Conservation (phyloP, 2,113 vertebrate species). For the Scortum barcoo region DNA sequence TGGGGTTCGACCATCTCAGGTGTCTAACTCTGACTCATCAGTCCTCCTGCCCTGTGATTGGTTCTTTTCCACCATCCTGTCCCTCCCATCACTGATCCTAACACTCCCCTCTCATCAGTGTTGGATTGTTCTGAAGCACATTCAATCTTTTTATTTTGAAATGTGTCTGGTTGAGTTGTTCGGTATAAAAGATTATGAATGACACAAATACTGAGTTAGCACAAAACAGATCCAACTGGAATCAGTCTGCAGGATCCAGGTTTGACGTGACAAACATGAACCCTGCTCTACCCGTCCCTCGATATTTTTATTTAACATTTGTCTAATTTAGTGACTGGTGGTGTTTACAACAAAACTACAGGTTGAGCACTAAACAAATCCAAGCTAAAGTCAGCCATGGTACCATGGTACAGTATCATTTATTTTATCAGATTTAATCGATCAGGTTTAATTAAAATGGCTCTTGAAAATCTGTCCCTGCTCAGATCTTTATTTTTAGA, state of each 20-base stretch:
- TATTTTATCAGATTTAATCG: not conserved
- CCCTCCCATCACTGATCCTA: slow-evolving; percentile 48
- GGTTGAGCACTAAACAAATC: too few relatives aligned
- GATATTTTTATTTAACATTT: too few relatives aligned
- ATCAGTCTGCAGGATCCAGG: not conserved
- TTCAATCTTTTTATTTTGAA: not conserved
- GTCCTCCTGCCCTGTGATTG: slow-evolving; percentile 34
- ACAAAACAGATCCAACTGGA: not conserved
- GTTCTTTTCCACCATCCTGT: slow-evolving; percentile 22
- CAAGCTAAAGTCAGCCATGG: too few relatives aligned
- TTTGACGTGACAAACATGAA: not conserved
- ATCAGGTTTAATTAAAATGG: not conserved
- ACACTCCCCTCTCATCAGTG: slow-evolving; percentile 51
- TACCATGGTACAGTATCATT: not conserved
- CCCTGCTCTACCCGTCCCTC: not conserved
- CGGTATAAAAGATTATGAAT: slow-evolving; percentile 19
- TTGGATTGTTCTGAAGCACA: slow-evolving; percentile 45
- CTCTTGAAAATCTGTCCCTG: not conserved
- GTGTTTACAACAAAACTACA: too few relatives aligned
- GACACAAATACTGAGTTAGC: slow-evolving; percentile 16
- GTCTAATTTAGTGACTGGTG: too few relatives aligned
- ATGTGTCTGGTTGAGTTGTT: not conserved
- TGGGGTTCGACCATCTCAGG: slow-evolving; percentile 87
- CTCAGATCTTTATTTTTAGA: not conserved
- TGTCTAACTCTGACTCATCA: slow-evolving; percentile 73